Conservation (phyloP, 2,797 vertebrate genomes). For the Bovichtus diacanthus region DNA sequence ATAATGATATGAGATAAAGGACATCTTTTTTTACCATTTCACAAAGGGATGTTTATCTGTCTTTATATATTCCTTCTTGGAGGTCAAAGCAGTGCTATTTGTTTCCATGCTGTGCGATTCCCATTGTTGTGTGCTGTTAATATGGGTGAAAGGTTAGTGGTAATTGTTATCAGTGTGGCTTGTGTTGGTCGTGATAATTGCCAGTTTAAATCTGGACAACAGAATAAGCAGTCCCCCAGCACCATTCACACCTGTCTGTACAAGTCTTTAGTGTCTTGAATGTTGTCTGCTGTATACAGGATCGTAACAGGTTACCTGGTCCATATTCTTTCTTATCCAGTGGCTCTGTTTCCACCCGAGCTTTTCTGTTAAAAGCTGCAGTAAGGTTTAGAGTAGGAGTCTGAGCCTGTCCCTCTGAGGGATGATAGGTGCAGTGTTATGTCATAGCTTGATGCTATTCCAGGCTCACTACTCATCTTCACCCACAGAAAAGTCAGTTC, state of each 20-base stretch:
- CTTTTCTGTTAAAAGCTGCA: conserved; percentile 46
- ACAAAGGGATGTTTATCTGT: neutral
- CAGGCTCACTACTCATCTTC: conserved; percentile 51
- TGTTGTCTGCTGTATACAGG: neutral
- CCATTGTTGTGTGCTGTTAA: conserved; percentile 10
- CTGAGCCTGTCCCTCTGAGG: conserved; percentile 54
- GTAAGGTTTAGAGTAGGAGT: conserved; percentile 59
- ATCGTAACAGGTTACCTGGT: conserved; percentile 26
- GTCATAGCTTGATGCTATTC: conserved; percentile 68
- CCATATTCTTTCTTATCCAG: conserved; percentile 34
- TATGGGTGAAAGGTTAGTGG: conserved; percentile 12
- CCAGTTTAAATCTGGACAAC: conserved; percentile 25
- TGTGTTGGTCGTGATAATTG: conserved; percentile 35
- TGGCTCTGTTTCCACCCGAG: conserved; percentile 38
- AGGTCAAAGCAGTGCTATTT: neutral
- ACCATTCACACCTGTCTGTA: conserved; percentile 1
- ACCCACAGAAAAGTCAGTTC: conserved; percentile 45
- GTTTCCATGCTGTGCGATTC: neutral
- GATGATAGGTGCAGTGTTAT: conserved; percentile 59
- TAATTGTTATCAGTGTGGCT: conserved; percentile 23
- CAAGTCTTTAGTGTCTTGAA: neutral
- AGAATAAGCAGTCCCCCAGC: conserved; percentile 29
- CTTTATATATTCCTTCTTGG: neutral
- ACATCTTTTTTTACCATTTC: neutral
- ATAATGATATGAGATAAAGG: conserved; percentile 10